Base-by-base conservation (phyloP, 2,888 invertebrate species). In the Melinaea menophilus region DNA sequence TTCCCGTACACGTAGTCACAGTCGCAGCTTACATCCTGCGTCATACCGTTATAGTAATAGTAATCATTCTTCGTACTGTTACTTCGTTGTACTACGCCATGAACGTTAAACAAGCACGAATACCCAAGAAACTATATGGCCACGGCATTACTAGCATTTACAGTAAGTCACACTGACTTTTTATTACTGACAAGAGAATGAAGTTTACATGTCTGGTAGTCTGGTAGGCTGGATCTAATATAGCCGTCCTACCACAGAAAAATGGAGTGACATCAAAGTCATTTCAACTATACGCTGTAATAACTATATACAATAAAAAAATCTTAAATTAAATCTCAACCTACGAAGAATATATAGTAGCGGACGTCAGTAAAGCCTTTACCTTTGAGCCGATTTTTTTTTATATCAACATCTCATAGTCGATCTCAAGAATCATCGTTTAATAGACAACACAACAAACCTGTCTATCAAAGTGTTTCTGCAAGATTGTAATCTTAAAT, bases 301-400 rank as follows among this genome's bases (percentile, higher is more conserved):
- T 35, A 62, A 62, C 9, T 13, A 22, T 4, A 65, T 62, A 22
- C 31, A 61, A 54, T 2, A 56, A 61, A 55, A 64, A 55, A 56
- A 61, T 46, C 4, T 63, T 5, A 55, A 60, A 55, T 48, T 66
- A 13, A 54, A 62, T 47, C 51, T 62, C 33, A 61, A 51, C 13
- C 61, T 62, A 45, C 54, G 62, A 33, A 56, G 61, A 5, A 46
- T 11, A 41, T 47, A 54, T 61, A 54, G 57, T 57, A 56, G n/a
- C 57, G 57, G 12, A 56, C 22, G 22, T 62, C 22, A 22, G 22
- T 22, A 47, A 61, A 33, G n/a, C n/a, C 51, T 57, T 22, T 51
- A 57, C n/a, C 12, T 47, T 35, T 46, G 55, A 33, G 46, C 48
- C 12, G 22, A 41, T 34, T 47, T 58, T 51, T 5, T 51, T 33